These are phyloP conservation scores for Euura saliciscinereae DNA, from an alignment of 1,140 invertebrate species.

Conservation along the genomic window DNA sequence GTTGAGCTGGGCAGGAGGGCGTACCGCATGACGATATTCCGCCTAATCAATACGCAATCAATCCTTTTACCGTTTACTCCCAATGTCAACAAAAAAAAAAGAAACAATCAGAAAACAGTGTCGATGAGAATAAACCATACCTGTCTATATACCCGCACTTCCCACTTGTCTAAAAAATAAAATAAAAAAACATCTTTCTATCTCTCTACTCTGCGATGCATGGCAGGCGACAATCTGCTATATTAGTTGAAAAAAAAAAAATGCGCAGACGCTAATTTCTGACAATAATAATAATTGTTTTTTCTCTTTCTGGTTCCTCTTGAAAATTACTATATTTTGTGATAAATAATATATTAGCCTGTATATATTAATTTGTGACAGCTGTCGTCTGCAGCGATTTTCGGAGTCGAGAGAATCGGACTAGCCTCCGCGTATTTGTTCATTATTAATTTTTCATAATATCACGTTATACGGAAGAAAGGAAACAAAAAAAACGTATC, in stretches of 20 bases:
- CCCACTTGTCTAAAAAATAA: not conserved
- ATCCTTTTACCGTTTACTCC: not conserved
- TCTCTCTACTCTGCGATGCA: conserved; percentile 26
- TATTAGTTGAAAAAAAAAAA: too few species aligned
- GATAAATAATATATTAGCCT: not conserved
- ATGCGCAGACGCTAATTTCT: conserved; percentile 24
- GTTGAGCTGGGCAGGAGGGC: conserved; percentile 39
- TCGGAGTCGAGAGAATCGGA: conserved; percentile 36
- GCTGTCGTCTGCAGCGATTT: conserved; percentile 57
- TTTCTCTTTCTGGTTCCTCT: conserved; percentile 1
- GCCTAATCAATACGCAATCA: not conserved
- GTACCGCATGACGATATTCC: conserved; percentile 33
- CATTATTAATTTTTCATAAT: not conserved
- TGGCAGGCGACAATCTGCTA: conserved; percentile 15
- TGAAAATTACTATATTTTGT: not conserved
- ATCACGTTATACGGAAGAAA: not conserved
- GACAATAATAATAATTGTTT: not conserved
- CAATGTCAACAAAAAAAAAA: not conserved
- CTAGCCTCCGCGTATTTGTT: conserved; percentile 26
- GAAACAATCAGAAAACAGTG: too few species aligned
- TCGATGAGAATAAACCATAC: too few species aligned
- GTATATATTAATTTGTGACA: conserved; percentile 31
- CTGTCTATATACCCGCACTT: too few species aligned
- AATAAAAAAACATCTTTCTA: not conserved
- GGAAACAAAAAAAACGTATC: not conserved